A percentile compares a stretch with the other conserved stretches of the same genome.
Evolutionary conservation across 2,113 vertebrate species (phyloP).

Genomic region (Myotis brandtii): DNA sequence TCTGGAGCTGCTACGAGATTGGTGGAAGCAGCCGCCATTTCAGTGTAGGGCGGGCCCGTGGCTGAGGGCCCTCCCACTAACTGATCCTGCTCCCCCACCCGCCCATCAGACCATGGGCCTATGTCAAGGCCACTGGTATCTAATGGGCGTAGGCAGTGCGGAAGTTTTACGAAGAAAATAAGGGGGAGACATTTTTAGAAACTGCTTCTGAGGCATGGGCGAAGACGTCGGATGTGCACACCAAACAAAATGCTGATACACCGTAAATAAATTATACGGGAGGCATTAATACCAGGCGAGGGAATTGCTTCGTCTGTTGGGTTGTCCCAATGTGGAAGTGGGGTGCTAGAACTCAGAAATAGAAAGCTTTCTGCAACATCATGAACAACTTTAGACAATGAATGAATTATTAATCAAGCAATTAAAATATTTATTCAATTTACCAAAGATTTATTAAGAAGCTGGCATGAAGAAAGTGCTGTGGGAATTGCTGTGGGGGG

Average conservation of each 20-base stretch:
- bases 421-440: conserved; percentile 49
- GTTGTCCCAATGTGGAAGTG: neutral
- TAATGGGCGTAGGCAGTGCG: neutral
- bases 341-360: conserved; percentile 40
- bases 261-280: conserved; percentile 28
- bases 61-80: neutral
- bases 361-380: conserved; percentile 31
- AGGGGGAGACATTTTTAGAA: conserved; percentile 7
- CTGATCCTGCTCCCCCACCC: neutral
- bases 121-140: neutral
- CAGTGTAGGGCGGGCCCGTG: neutral
- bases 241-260: neutral
- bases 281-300: conserved; percentile 23
- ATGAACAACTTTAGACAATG: neutral
- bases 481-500: neutral
- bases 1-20: neutral
- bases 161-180: conserved; percentile 32
- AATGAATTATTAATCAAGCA: conserved; percentile 46
- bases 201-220: neutral
- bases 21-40: neutral
- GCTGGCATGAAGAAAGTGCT: neutral
- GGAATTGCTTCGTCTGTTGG: neutral
- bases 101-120: neutral
- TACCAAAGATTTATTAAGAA: conserved; percentile 3
- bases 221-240: neutral